A percentile compares a stretch with the other conserved stretches of the same genome.
These are phyloP conservation scores for Acronicta alni DNA, from an alignment of 2,888 invertebrate genomes.

Conservation along the genomic window DNA sequence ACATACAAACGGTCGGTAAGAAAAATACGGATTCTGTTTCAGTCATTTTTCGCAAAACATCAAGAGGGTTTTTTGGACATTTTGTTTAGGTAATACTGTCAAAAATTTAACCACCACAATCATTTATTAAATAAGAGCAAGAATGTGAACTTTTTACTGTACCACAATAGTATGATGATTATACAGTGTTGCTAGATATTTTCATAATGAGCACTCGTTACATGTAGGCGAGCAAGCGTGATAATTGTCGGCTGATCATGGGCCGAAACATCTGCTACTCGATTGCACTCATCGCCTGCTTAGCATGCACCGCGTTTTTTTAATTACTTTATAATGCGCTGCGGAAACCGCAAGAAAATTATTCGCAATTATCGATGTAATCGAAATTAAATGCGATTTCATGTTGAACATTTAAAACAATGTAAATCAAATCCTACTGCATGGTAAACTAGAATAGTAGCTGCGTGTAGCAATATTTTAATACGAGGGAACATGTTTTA, in stretches of 20 bases:
- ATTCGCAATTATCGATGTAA: slow-evolving; percentile 61
- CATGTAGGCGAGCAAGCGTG: slow-evolving; percentile 73
- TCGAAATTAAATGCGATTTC: slow-evolving; percentile 55
- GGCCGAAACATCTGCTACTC: slow-evolving; percentile 64
- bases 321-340: slow-evolving; percentile 61
- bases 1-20: too few species aligned
- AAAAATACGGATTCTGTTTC: too few species aligned
- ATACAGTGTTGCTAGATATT: slow-evolving; percentile 56
- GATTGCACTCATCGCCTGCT: slow-evolving; percentile 65
- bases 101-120: slow-evolving; percentile 8
- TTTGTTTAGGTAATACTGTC: too few species aligned
- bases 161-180: slow-evolving; percentile 34
- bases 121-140: too few species aligned
- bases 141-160: slow-evolving; percentile 29
- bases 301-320: slow-evolving; percentile 64
- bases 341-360: slow-evolving; percentile 64
- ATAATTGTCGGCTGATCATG: slow-evolving; percentile 72
- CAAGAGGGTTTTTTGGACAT: too few species aligned
- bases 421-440: slow-evolving; percentile 35
- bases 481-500: slow-evolving; percentile 5
- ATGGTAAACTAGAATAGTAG: slow-evolving; percentile 3
- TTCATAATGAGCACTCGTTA: slow-evolving; percentile 64
- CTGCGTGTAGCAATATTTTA: slow-evolving; percentile 16
- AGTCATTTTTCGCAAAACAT: too few species aligned
- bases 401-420: slow-evolving; percentile 39